Evolutionary conservation across 2,113 vertebrate species (phyloP).

Genomic region (Sceloporus tristichus): DNA sequence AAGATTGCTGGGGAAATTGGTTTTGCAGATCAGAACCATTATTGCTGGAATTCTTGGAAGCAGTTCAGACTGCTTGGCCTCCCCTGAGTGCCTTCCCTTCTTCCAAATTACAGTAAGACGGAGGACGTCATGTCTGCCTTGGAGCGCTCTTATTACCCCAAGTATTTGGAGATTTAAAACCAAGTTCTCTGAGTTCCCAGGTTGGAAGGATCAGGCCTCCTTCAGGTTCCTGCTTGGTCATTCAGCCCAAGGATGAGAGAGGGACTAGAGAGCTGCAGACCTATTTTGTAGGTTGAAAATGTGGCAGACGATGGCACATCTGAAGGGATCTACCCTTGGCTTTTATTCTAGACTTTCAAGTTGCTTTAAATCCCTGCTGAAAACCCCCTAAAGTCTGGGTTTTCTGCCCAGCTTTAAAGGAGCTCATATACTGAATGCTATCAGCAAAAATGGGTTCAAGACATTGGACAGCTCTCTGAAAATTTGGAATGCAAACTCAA

Average conservation of each 20-base stretch:
- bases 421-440: no score
- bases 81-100: constrained; percentile 1
- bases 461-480: no score
- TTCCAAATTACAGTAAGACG: accelerated
- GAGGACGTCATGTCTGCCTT: constrained; percentile 52
- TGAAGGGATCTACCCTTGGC: no score
- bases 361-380: no score
- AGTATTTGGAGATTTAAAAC: neutral
- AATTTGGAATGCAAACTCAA: no score
- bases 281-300: neutral
- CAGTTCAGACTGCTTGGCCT: constrained; percentile 27
- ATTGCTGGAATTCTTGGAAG: constrained; percentile 30
- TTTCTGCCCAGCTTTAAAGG: no score
- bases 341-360: no score
- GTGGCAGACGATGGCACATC: no score
- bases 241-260: neutral
- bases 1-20: constrained; percentile 57
- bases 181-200: neutral
- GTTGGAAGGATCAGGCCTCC: neutral
- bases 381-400: no score
- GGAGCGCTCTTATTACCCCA: accelerated
- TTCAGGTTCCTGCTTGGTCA: neutral
- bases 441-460: no score
- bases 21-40: constrained; percentile 73
- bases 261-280: neutral